A percentile compares a stretch with the other conserved stretches of the same genome.
phyloP scores from a whole-genome alignment of 2,797 vertebrate genomes.

The Rhynchonycteris naso region DNA sequence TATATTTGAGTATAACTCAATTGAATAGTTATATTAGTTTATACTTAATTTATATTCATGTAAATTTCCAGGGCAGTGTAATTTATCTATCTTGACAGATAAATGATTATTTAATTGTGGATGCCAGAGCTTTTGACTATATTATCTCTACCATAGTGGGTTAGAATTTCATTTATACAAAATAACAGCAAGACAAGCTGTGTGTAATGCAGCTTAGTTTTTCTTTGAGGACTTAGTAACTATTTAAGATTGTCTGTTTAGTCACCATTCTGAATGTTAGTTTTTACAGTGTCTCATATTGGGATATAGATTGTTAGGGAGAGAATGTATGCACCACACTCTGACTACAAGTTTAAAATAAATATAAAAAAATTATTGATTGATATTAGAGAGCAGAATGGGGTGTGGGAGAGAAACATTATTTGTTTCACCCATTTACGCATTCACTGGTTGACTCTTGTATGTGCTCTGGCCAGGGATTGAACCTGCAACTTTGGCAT shows the following conservation, averaged over 20 bases:
- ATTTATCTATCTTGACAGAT: neutral
- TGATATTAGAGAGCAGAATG: no score
- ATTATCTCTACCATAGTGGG: neutral
- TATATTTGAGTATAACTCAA: constrained; percentile 24
- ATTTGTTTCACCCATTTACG: no score
- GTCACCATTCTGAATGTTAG: neutral
- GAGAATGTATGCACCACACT: neutral
- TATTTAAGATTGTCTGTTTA: neutral
- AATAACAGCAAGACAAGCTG: neutral
- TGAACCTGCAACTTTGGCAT: no score
- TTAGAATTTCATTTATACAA: neutral
- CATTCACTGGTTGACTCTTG: no score
- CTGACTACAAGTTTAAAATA: neutral
- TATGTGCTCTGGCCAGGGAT: no score
- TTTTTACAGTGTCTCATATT: neutral
- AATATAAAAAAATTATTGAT: no score
- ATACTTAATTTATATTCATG: neutral
- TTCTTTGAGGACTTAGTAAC: constrained; percentile 23
- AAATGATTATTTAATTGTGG: neutral
- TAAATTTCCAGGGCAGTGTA: neutral
- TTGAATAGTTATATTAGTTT: neutral
- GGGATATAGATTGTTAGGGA: neutral
- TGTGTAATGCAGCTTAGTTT: neutral
- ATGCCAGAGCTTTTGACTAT: neutral
- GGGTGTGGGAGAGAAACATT: no score